Evolutionary conservation across 2,113 vertebrate species (phyloP).

Genomic region (Puma concolor): DNA sequence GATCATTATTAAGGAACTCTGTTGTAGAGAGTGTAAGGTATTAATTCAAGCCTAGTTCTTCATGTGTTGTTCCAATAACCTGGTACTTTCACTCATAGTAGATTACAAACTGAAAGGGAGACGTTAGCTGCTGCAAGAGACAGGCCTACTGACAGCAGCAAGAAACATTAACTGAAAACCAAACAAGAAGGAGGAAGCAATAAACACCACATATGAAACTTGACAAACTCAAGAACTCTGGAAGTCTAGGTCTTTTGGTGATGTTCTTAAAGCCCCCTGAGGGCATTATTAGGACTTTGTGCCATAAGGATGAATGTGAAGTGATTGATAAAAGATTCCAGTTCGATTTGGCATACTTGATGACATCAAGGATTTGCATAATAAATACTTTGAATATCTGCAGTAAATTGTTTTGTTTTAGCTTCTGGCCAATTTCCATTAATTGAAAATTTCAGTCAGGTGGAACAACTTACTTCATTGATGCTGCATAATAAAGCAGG

Average conservation of each 20-base stretch:
- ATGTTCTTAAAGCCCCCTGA: not conserved
- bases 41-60: constrained; percentile 44
- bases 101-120: constrained; percentile 23
- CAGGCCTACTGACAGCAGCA: constrained; percentile 6
- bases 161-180: constrained; percentile 38
- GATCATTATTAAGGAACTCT: constrained; percentile 47
- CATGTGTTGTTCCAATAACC: constrained; percentile 39
- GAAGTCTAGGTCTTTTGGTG: constrained; percentile 6
- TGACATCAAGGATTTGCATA: not conserved
- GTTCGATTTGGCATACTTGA: constrained; percentile 15
- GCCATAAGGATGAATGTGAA: not conserved
- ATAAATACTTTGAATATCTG: constrained; percentile 54
- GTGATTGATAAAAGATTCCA: constrained; percentile 1
- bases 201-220: not conserved
- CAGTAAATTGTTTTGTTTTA: constrained; percentile 45
- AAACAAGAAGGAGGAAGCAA: constrained; percentile 24
- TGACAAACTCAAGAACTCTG: not conserved
- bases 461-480: constrained; percentile 31
- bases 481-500: constrained; percentile 42
- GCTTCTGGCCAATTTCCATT: constrained; percentile 35
- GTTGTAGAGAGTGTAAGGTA: constrained; percentile 28
- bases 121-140: not conserved
- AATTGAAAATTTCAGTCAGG: constrained; percentile 51
- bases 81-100: constrained; percentile 12
- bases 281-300: not conserved